Evolutionary conservation across 2,888 invertebrate genomes (phyloP), one percentile per base, ranked within the genome.

Genomic region (Tricholauxania praeusta): DNA sequence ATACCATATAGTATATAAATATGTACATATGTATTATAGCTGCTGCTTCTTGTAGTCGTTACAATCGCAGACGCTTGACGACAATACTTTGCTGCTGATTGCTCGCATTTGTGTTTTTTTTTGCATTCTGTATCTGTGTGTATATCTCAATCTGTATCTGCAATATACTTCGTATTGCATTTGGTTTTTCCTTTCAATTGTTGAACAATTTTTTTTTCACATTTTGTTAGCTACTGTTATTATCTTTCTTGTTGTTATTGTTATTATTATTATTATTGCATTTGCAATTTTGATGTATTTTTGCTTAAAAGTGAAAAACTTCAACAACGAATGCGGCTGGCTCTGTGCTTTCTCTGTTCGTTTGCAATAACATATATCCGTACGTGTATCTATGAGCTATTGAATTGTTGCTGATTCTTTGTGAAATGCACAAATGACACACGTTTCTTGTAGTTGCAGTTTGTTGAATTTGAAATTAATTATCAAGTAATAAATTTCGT

Each of bases 161-260:
- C 39, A 39, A 39, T 39, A 39, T 39, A 39, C 39, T 62, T 28
- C 39, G 10, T 39, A 39, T 39, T 39, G 39, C 10, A 39, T 62
- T 62, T n/a, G 60, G 39, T 62, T 62, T 62, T 62, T 62, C 60
- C 60, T 62, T 62, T 62, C 60, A 62, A 39, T 62, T 62, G 60
- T 62, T 39, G 39, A 39, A 39, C 3, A 32, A 62, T 39, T 62
- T 47, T 39, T 32, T 62, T 62, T 55, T 55, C 47, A n/a, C 47
- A 60, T 15, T 60, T 32, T 39, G 10, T 39, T 39, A 39, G 39
- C 39, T 39, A 39, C 39, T 39, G 39, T 39, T 39, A 39, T 39
- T 39, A 5, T 22, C 22, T 2, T 28, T n/a, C 3, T 6, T 60
- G 7, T 32, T 60, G 47, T 12, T 62, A 39, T 39, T 60, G 15